Evolutionary conservation across 2,113 vertebrate species (phyloP).

Genomic region (Ceyx margarethae): DNA sequence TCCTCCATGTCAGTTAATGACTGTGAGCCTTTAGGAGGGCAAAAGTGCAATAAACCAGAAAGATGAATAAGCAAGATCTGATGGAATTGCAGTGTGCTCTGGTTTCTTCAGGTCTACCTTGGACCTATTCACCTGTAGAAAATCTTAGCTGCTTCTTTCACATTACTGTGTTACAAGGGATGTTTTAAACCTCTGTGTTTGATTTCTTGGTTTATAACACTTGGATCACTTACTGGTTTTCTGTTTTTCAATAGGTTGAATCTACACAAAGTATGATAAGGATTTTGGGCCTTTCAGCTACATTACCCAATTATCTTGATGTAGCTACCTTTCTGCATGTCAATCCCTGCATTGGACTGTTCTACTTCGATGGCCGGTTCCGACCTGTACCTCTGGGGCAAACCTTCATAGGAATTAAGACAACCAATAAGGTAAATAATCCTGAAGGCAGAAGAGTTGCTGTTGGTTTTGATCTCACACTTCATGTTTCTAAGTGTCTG

Average conservation of each 20-base stretch:
- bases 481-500: not conserved
- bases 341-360: constrained; percentile 95
- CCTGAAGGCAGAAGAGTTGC: not conserved
- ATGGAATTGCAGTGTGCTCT: not conserved
- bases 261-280: constrained; percentile 98
- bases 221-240: not conserved
- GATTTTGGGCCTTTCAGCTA: constrained; percentile 96
- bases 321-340: constrained; percentile 94
- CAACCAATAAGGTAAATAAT: constrained; percentile 87
- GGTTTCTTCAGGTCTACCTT: not conserved
- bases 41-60: not conserved
- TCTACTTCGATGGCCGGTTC: constrained; percentile 96
- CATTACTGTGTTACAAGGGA: not conserved
- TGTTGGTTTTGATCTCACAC: not conserved
- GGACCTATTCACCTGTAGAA: not conserved
- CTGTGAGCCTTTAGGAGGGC: not conserved
- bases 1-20: not conserved
- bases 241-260: constrained; percentile 83
- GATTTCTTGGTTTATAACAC: not conserved
- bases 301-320: constrained; percentile 95
- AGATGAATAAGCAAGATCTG: constrained; percentile 2
- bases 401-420: constrained; percentile 94
- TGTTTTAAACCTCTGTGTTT: not conserved
- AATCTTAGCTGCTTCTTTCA: not conserved
- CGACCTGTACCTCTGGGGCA: constrained; percentile 95